phyloP scores from a whole-genome alignment of 1,140 invertebrate species.

The Eumaeus atala region DNA sequence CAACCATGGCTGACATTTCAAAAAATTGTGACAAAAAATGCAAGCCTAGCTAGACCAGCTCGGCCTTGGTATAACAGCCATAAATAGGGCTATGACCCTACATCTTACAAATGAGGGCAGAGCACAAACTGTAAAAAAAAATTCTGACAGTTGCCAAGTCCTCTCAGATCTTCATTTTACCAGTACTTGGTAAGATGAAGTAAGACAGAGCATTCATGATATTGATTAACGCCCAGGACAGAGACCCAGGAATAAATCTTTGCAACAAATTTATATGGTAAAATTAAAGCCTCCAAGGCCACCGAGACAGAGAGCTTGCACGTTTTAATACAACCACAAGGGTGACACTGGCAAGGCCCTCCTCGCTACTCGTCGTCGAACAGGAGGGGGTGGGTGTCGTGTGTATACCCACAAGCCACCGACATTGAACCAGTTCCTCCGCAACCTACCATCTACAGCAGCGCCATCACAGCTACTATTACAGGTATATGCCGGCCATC shows the following conservation, averaged over 20 bases:
- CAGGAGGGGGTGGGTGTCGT: conserved; percentile 30
- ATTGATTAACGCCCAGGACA: conserved; percentile 24
- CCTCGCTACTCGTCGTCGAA: conserved; percentile 24
- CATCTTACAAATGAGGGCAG: conserved; percentile 9
- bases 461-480: neutral
- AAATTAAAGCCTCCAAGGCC: conserved; percentile 28
- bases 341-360: conserved; percentile 27
- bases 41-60: conserved; percentile 2
- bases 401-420: conserved; percentile 13
- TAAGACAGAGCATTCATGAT: conserved; percentile 22
- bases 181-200: too few relatives aligned
- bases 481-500: too few relatives aligned
- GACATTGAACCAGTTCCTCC: neutral
- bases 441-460: neutral
- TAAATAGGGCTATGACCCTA: too few relatives aligned
- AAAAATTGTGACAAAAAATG: too few relatives aligned
- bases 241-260: conserved; percentile 28
- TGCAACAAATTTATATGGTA: conserved; percentile 22
- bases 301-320: neutral
- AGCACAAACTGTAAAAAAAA: conserved; percentile 17
- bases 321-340: neutral
- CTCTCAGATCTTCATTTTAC: conserved; percentile 24
- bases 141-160: conserved; percentile 23
- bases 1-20: too few relatives aligned
- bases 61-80: neutral